Base-by-base conservation (phyloP, 2,113 vertebrate genomes). In the Chroicocephalus ridibundus region DNA sequence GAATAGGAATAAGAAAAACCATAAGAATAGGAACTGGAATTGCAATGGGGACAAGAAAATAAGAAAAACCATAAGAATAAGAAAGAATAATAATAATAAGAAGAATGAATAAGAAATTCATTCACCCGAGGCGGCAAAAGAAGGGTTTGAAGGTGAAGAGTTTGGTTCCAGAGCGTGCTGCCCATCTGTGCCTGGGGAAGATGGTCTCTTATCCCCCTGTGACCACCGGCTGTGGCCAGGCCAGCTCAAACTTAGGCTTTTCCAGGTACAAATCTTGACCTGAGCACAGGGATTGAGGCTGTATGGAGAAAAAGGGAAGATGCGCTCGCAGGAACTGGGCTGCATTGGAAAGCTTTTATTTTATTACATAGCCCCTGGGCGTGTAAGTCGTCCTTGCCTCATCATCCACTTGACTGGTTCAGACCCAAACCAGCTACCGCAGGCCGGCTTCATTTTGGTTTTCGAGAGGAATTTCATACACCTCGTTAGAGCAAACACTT, bases 401-500 rank as follows among this genome's bases (percentile, higher is more conserved):
- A 49, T 58, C 40, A 44, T 34, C 61, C 31, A 31, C 10, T 22
- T 2, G 3, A 61, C 40, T 3, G 21, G 17, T n/a, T 83, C 72
- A 70, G 42, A 54, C 20, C 32, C 47, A 47, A 58, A 94, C 4
- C 42, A 82, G 52, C 58, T 69, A 13, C 29, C 1, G 5, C 26
- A 66, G 55, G 17, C 14, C 1, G 2, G 60, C 61, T 27, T 83
- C 8, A 5, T 79, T 90, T 76, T 1, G 1, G 13, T 47, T 70
- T 52, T 49, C 66, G 26, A 88, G 57, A 81, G 61, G n/a, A 70
- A 86, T 92, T 82, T 58, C 83, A 57, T 29, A 78, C 51, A 81
- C 58, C 20, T 66, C 62, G 61, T 77, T 47, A 92, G 49, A 81
- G 64, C 86, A 94, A 80, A 78, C 62, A 90, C 52, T 90, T 88